Evolutionary conservation across 2,113 vertebrate genomes (phyloP), one percentile per base, ranked within the genome.

Genomic region (Motacilla tschutschensis): DNA sequence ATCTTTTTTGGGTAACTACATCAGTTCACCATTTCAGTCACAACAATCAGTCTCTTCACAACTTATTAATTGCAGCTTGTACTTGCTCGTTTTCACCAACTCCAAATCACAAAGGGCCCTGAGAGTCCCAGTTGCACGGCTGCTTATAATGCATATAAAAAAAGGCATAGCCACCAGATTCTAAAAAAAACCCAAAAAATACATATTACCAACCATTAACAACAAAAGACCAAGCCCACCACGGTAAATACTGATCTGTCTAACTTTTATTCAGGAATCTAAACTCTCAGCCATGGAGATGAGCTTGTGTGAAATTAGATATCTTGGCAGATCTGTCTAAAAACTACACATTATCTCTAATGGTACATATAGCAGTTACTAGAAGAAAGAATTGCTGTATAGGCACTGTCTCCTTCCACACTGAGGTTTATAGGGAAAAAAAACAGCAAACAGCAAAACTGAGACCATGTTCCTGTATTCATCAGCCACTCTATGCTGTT

Each of bases 1-100:
- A 14, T 87, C 79, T 88, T 94, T 93, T 93, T 81, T 66, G 81
- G 89, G 62, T 70, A 87, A 84, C 87, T 84, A 71, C 91, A 86
- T 80, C 84, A 89, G 74, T 70, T 89, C 73, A 53, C 67, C 26
- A 63, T 55, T 83, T 91, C 36, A 57, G 58, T 55, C 26, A 8
- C 85, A 95, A 91, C 88, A 87, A 78, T 92, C 88, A 83, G 69
- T 58, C 87, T 91, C 84, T 90, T 90, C 85, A 94, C 87, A 92
- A 95, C 83, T 86, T 93, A 91, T 92, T 95, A 86, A 95, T 74
- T 94, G 87, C 74, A 93, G 51, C 66, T 55, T 69, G 55, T 59
- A 74, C 33, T 85, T 1, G 1, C 74, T 87, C 28, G 0, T 67
- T 88, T 75, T 82, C 59, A 51, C 78, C 63, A 88, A 74, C 69